These are phyloP conservation scores for Alectura lathami DNA, from an alignment of 2,113 vertebrate species.

Conservation along the genomic window DNA sequence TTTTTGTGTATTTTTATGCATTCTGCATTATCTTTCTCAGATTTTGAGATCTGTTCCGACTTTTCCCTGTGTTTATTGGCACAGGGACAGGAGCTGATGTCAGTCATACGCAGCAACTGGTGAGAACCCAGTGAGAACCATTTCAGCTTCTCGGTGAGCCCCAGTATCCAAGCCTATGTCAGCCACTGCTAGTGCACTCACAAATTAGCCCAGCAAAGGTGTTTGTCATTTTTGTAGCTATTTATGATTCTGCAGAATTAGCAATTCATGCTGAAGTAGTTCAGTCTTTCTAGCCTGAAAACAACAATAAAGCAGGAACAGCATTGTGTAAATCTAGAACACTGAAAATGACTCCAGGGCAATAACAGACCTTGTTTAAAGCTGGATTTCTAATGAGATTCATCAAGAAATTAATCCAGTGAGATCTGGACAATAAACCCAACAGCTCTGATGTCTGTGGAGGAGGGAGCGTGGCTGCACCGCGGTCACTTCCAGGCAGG, in stretches of 20 bases:
- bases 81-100: fast-evolving
- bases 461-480: background rate
- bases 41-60: background rate
- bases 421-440: background rate
- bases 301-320: background rate
- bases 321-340: background rate
- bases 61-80: background rate
- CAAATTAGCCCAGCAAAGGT: background rate
- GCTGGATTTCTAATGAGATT: conserved; percentile 21
- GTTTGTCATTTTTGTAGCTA: background rate
- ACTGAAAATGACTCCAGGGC: background rate
- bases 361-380: background rate
- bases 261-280: background rate
- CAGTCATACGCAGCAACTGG: background rate
- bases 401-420: background rate
- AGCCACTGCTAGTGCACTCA: fast-evolving
- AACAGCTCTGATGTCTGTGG: background rate
- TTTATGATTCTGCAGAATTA: background rate
- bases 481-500: fast-evolving
- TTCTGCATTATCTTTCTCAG: background rate
- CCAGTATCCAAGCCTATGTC: background rate
- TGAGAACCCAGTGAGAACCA: background rate
- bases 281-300: background rate
- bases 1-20: background rate
- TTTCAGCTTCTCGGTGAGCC: background rate